Conservation (phyloP, 2,113 vertebrate genomes). For the Dendrocopos noguchii region DNA sequence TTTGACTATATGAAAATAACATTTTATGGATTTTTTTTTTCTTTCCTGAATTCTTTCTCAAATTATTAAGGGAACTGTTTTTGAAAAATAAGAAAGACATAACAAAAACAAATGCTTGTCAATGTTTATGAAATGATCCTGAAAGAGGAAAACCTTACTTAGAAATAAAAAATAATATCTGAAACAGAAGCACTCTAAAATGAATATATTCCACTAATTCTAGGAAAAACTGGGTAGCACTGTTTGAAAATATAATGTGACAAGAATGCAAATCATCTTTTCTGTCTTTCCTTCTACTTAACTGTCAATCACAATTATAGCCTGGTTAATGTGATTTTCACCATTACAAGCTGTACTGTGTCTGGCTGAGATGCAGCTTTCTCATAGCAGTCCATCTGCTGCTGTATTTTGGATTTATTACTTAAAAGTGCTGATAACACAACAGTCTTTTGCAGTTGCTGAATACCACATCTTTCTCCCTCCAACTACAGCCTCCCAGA, state of each 20-base stretch:
- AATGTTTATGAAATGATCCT: neutral
- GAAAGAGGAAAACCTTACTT: neutral
- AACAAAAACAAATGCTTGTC: neutral
- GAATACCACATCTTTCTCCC: neutral
- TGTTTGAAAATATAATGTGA: neutral
- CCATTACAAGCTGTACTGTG: neutral
- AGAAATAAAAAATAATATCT: neutral
- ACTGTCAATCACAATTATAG: neutral
- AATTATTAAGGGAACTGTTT: neutral
- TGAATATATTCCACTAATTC: neutral
- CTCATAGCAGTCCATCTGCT: neutral
- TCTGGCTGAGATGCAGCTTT: neutral
- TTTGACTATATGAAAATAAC: neutral
- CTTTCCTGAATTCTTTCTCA: neutral
- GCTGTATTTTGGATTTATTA: neutral
- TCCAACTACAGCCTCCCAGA: neutral
- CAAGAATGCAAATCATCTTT: neutral
- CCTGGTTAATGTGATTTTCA: neutral
- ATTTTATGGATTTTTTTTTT: neutral
- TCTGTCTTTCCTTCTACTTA: neutral
- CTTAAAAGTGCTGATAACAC: neutral
- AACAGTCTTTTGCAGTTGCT: neutral
- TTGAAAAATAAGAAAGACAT: neutral
- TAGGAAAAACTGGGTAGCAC: neutral
- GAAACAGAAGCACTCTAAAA: neutral